Evolutionary conservation across 2,113 vertebrate genomes (phyloP), one percentile per base, ranked within the genome.

Genomic region (Melanerpes aurifrons): DNA sequence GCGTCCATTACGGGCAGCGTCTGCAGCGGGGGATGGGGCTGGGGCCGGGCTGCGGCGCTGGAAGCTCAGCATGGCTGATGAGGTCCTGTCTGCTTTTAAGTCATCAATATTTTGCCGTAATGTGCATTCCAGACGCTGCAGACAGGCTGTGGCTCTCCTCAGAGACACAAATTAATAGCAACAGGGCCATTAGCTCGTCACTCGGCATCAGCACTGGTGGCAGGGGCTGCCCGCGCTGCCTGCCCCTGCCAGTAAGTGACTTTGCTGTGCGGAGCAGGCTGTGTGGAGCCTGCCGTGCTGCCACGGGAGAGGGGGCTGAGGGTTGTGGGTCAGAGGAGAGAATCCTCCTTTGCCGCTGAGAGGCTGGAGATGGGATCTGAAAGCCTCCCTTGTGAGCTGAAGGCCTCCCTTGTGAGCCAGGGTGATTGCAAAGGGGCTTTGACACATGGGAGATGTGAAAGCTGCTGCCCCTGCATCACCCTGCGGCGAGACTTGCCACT

Each of bases 171-270:
- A 96, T 96, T 96, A 95, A 96, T 96, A 97, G 96, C 95, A 96
- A 93, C 91, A 93, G 96, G 96, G 89, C 96, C 95, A 96, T 97
- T 97, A 96, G 95, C 86, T 95, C 48, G 32, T 95, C 97, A 95
- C 93, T 96, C 92, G 92, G 94, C 96, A 96, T 96, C 94, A 77
- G 90, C 0, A 4, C 89, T 89, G 1, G 21, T 87, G 91, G 93
- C 87, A 71, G 82, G 80, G 68, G 57, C 87, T 95, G 87, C 76
- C 84, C 89, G 74, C 10, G 4, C 67, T 62, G 89, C 91, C 70
- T 28, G 75, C 89, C 92, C 9, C 84, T 89, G 87, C 87, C 0
- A 15, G 93, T 82, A 93, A 91, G 72, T 32, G 80, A 77, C 89
- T 83, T 88, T 0, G 19, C 77, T 95, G 32, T 0, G 15, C 91